A percentile compares a stretch with the other conserved stretches of the same genome.
Evolutionary conservation across 2,797 vertebrate species (phyloP).

Genomic region (Phoxinus dragarum): DNA sequence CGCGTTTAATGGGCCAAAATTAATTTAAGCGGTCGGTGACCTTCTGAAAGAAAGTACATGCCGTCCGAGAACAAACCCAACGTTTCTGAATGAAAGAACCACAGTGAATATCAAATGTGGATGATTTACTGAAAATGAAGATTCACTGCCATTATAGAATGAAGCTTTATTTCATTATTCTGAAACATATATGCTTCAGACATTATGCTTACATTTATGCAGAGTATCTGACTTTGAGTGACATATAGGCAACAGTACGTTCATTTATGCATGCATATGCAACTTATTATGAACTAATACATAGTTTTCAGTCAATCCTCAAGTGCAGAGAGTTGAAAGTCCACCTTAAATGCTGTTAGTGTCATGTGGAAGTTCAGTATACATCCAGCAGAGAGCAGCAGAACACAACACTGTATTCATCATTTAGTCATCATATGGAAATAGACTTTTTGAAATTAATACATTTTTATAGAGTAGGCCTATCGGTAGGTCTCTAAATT

Average conservation of each 20-base stretch:
- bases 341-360: slow-evolving; percentile 75
- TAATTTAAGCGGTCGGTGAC: background rate
- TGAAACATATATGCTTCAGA: background rate
- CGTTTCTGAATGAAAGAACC: background rate
- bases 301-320: background rate
- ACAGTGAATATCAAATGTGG: background rate
- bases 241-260: background rate
- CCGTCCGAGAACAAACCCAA: slow-evolving; percentile 29
- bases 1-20: background rate
- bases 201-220: background rate
- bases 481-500: background rate
- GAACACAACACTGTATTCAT: background rate
- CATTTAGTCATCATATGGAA: background rate
- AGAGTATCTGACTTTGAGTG: background rate
- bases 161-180: too few species aligned
- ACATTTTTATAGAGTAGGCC: background rate
- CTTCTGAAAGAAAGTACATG: background rate
- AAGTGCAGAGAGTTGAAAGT: slow-evolving; percentile 24
- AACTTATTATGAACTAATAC: background rate
- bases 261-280: background rate
- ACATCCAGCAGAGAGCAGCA: slow-evolving; percentile 69
- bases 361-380: background rate
- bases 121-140: background rate
- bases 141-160: background rate
- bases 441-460: too few species aligned